A percentile compares a stretch with the other conserved stretches of the same genome.
These are phyloP conservation scores for Pomatorhinus ruficollis DNA, from an alignment of 2,113 vertebrate species.

Conservation along the genomic window DNA sequence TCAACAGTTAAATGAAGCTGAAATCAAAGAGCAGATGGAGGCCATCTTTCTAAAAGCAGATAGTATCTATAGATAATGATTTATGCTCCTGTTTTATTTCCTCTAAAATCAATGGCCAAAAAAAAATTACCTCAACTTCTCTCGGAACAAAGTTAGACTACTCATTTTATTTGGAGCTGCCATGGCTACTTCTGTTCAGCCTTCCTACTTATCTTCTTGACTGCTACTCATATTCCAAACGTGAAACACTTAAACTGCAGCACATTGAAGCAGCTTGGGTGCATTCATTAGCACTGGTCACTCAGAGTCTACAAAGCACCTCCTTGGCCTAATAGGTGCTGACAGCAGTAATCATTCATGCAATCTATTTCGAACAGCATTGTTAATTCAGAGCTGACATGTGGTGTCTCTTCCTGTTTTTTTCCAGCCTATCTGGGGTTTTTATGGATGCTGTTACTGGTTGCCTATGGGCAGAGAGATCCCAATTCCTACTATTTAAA, in stretches of 20 bases:
- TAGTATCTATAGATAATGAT: not conserved
- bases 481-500: conserved; percentile 88
- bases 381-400: not conserved
- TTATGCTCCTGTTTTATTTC: not conserved
- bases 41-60: not conserved
- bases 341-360: not conserved
- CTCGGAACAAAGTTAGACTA: not conserved
- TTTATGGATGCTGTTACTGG: conserved; percentile 92
- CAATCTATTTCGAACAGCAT: not conserved
- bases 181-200: not conserved
- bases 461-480: conserved; percentile 92
- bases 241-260: not conserved
- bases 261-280: not conserved
- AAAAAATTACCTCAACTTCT: not conserved
- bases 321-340: not conserved
- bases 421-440: conserved; percentile 87
- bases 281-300: not conserved
- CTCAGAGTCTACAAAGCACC: not conserved
- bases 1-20: not conserved
- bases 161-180: not conserved
- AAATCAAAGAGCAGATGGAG: not conserved
- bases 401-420: not conserved
- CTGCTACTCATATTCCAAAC: not conserved
- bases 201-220: not conserved
- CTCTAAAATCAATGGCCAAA: not conserved